Percentiles rank a stretch among this genome's conserved stretches.
Conservation (phyloP, 2,888 invertebrate genomes). For the Athetis lepigone region DNA sequence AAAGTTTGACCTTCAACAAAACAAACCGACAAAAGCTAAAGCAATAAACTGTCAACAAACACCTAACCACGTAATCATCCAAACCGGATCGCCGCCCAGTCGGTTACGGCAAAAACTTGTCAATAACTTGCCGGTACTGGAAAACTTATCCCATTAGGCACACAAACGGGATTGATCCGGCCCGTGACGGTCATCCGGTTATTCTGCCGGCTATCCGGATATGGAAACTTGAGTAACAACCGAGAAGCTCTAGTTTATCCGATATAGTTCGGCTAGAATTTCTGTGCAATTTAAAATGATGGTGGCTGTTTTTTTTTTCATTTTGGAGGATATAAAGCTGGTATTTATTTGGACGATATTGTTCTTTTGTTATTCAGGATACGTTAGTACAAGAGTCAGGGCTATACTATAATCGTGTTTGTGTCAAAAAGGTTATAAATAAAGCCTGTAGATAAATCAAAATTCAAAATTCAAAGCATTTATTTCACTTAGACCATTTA, state of each 20-base stretch:
- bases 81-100: constrained; percentile 22
- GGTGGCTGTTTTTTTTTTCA: no score
- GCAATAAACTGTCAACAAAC: constrained; percentile 1
- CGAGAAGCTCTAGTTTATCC: constrained; percentile 24
- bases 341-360: neutral
- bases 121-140: constrained; percentile 46
- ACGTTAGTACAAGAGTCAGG: no score
- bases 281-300: neutral
- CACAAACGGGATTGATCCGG: constrained; percentile 58
- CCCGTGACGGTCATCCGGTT: constrained; percentile 49
- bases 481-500: no score
- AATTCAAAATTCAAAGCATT: no score
- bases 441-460: no score
- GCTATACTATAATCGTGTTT: no score
- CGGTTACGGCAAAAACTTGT: constrained; percentile 49
- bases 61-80: constrained; percentile 30
- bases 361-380: no score
- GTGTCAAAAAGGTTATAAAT: no score
- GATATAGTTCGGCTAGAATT: neutral
- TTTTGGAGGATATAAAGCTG: neutral
- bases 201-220: constrained; percentile 39
- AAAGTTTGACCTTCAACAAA: no score
- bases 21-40: neutral
- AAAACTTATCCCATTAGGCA: constrained; percentile 61
- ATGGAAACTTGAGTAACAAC: constrained; percentile 57